Evolutionary conservation across 2,888 invertebrate genomes (phyloP).

Genomic region (Philhelius pedissequus): DNA sequence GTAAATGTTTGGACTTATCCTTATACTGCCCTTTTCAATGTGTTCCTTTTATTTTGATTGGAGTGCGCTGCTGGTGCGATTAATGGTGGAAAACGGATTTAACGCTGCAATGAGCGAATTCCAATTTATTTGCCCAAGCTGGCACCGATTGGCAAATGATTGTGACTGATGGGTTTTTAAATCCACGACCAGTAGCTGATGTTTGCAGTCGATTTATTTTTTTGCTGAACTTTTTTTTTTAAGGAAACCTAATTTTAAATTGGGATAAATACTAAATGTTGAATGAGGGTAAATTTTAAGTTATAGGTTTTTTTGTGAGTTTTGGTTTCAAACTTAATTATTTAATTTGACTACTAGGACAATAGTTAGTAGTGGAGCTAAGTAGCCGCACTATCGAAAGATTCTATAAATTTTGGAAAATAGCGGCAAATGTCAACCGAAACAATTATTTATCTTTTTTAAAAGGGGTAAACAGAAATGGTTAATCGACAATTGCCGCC

Average conservation of each 20-base stretch:
- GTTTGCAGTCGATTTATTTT: not conserved
- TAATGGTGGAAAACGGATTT: conserved; percentile 28
- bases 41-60: not conserved
- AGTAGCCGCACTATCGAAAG: no score
- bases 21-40: not conserved
- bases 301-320: no score
- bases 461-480: no score
- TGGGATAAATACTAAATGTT: not conserved
- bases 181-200: not conserved
- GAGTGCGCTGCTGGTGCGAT: not conserved
- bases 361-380: no score
- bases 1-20: conserved; percentile 16
- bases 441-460: no score
- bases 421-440: no score
- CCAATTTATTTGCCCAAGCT: conserved; percentile 21
- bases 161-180: conserved; percentile 25
- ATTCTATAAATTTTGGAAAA: no score
- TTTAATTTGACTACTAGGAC: no score
- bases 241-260: not conserved
- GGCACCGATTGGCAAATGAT: conserved; percentile 18
- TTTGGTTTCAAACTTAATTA: no score
- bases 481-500: no score
- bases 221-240: not conserved
- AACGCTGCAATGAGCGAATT: conserved; percentile 31
- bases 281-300: not conserved